These are phyloP conservation scores for Spinus olivaceus DNA, from an alignment of 2,797 vertebrate genomes.

Conservation along the genomic window DNA sequence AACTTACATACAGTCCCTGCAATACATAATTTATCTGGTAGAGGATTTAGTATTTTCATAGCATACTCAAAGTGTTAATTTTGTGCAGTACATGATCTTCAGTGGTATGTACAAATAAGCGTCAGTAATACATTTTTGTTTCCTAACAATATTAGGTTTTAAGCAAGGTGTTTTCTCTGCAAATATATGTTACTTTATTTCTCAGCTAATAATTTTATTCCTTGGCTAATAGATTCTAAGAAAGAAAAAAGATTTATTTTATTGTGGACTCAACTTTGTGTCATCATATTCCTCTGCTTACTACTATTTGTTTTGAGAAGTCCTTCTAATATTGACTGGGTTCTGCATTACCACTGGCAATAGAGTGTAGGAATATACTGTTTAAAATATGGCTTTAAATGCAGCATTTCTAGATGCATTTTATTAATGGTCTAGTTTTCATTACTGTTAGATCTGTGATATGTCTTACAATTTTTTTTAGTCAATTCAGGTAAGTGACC, in stretches of 20 bases:
- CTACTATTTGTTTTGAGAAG: neutral
- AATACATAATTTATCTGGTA: neutral
- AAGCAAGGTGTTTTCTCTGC: neutral
- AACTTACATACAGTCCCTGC: neutral
- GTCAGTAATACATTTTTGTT: neutral
- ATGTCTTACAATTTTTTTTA: neutral
- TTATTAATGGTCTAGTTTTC: neutral
- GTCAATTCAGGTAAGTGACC: neutral
- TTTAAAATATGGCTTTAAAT: neutral
- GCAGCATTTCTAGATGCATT: neutral
- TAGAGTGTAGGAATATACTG: neutral
- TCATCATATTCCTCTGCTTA: neutral
- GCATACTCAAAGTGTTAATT: neutral
- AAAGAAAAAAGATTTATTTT: neutral
- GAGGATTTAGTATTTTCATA: neutral
- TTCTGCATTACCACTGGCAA: neutral
- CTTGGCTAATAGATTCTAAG: neutral
- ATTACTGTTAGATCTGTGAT: neutral
- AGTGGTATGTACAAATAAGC: neutral
- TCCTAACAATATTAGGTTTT: neutral
- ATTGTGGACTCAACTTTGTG: neutral
- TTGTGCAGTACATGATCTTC: neutral
- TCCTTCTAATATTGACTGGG: neutral
- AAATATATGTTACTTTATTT: neutral
- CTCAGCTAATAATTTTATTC: neutral